Conservation (phyloP, 2,888 invertebrate genomes). For the Eucera pruinosa region DNA sequence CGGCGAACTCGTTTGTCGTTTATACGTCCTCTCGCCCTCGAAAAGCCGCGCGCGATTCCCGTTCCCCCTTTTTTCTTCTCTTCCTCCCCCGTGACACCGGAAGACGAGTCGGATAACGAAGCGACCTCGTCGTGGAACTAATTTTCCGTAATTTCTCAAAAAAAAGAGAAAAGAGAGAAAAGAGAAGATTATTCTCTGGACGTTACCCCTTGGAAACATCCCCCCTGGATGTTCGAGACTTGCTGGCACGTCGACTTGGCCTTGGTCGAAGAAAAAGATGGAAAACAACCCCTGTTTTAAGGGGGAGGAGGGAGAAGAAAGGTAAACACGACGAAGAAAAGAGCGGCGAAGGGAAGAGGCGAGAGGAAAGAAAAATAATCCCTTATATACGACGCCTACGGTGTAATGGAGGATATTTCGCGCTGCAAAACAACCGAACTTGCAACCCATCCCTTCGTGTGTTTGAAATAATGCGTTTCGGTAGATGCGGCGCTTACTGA, state of each 20-base stretch:
- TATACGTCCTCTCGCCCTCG: constrained; percentile 51
- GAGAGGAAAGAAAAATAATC: constrained; percentile 81
- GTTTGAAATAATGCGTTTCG: too few relatives aligned
- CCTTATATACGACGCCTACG: constrained; percentile 78
- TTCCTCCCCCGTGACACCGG: constrained; percentile 47
- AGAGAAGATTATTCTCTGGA: constrained; percentile 49
- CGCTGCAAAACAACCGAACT: constrained; percentile 80
- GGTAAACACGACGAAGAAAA: constrained; percentile 52
- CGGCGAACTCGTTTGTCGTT: constrained; percentile 78
- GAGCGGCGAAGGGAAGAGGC: constrained; percentile 33
- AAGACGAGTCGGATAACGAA: constrained; percentile 75
- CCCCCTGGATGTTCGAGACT: constrained; percentile 55
- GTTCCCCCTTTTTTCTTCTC: constrained; percentile 17
- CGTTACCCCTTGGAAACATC: constrained; percentile 39
- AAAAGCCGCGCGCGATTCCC: constrained; percentile 39
- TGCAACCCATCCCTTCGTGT: constrained; percentile 64
- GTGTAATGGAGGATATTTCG: constrained; percentile 83
- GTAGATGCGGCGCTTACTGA: too few relatives aligned
- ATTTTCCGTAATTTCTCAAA: constrained; percentile 82
- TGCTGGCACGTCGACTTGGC: constrained; percentile 64
- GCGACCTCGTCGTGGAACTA: constrained; percentile 78
- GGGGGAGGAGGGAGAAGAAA: constrained; percentile 39
- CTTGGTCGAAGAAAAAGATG: constrained; percentile 42
- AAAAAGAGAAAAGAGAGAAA: constrained; percentile 27
- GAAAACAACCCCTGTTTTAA: too few relatives aligned